phyloP scores from a whole-genome alignment of 1,140 invertebrate species.

The Stenopsyche tienmushanensis region DNA sequence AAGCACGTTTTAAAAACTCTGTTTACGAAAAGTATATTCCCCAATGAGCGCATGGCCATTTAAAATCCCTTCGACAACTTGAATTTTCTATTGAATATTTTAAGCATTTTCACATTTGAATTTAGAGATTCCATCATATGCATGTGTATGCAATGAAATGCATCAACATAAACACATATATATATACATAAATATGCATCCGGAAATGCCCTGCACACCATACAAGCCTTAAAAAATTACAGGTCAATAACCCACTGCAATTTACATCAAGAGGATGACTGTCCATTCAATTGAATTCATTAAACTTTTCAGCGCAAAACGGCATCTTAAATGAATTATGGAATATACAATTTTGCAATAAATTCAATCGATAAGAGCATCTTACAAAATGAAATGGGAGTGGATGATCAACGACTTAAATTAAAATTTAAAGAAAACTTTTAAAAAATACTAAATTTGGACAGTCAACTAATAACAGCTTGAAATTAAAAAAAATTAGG shows the following conservation, averaged over 20 bases:
- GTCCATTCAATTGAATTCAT: background rate
- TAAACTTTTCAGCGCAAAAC: background rate
- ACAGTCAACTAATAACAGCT: constrained; percentile 4
- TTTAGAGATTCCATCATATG: too few relatives aligned
- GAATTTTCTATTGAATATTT: too few relatives aligned
- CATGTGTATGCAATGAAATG: too few relatives aligned
- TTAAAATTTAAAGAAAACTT: too few relatives aligned
- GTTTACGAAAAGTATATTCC: too few relatives aligned
- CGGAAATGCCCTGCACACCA: background rate
- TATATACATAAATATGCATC: too few relatives aligned
- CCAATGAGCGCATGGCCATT: too few relatives aligned
- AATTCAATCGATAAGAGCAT: background rate
- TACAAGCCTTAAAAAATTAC: background rate
- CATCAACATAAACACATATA: too few relatives aligned
- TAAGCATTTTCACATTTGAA: too few relatives aligned
- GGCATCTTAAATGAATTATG: background rate
- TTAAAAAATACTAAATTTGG: constrained; percentile 1
- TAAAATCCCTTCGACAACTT: too few relatives aligned
- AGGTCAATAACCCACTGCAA: background rate
- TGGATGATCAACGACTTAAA: constrained; percentile 8
- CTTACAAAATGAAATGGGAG: background rate
- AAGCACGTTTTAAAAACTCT: too few relatives aligned
- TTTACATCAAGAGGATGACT: background rate
- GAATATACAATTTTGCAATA: background rate
- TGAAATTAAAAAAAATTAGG: background rate